Evolutionary conservation across 2,797 vertebrate species (phyloP).

Genomic region (Periparus ater): DNA sequence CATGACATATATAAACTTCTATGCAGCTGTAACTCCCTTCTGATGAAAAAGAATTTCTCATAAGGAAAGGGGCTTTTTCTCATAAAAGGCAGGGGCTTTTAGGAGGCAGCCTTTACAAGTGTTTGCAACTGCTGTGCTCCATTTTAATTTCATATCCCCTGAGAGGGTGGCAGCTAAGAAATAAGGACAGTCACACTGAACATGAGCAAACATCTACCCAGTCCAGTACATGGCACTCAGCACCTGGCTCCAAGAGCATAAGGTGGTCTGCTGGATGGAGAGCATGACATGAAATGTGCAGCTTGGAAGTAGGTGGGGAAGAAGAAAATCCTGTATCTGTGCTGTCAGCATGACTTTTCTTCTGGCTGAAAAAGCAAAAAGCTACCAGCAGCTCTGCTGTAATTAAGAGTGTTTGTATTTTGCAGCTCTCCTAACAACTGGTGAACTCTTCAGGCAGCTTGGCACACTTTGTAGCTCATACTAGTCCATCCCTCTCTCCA

Average conservation of each 20-base stretch:
- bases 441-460: neutral
- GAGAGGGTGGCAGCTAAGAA: neutral
- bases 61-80: neutral
- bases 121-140: neutral
- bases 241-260: rapidly evolving
- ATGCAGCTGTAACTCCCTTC: neutral
- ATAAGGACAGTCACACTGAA: neutral
- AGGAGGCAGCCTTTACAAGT: neutral
- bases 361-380: neutral
- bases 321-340: neutral
- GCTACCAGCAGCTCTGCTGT: neutral
- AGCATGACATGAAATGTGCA: neutral
- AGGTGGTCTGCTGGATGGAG: neutral
- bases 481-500: neutral
- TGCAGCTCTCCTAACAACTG: neutral
- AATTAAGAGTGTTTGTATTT: neutral
- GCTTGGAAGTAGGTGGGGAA: neutral
- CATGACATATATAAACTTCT: neutral
- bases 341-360: neutral
- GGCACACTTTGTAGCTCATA: neutral
- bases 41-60: neutral
- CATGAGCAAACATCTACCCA: neutral
- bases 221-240: neutral
- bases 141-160: neutral
- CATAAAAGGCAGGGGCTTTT: neutral